Percentiles rank a stretch among this genome's conserved stretches.
These are phyloP conservation scores for Ophion ventricosus DNA, from an alignment of 2,888 invertebrate genomes.

Conservation along the genomic window DNA sequence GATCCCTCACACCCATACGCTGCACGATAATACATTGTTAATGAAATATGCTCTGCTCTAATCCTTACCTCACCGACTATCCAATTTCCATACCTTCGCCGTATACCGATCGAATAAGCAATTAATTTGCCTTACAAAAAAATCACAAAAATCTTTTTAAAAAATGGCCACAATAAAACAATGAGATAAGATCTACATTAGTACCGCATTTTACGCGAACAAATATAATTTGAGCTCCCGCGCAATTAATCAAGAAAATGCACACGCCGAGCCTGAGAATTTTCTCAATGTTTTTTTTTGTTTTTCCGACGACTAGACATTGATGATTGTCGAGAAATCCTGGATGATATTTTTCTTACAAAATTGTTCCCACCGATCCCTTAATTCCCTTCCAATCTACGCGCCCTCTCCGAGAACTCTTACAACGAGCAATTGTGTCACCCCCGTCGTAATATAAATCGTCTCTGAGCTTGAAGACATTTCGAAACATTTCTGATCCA, in stretches of 20 bases:
- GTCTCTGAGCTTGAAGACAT: constrained; percentile 17
- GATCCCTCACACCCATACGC: background rate
- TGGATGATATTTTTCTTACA: constrained; percentile 6
- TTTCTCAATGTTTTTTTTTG: background rate
- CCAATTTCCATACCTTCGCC: background rate
- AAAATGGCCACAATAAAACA: too few relatives aligned
- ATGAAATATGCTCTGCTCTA: background rate
- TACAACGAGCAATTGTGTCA: background rate
- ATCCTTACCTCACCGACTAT: background rate
- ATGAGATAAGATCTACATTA: too few relatives aligned
- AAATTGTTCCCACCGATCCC: constrained; percentile 22
- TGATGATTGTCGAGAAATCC: constrained; percentile 17
- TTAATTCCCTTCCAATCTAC: constrained; percentile 32
- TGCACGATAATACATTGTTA: background rate
- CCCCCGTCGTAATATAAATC: constrained; percentile 38
- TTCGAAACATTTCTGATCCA: constrained; percentile 15
- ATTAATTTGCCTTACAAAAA: background rate
- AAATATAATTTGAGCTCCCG: too few relatives aligned
- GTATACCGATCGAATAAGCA: background rate
- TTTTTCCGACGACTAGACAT: background rate
- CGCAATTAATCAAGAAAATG: background rate
- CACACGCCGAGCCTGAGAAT: background rate
- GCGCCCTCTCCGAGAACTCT: background rate
- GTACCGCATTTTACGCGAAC: too few relatives aligned
- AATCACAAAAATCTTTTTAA: too few relatives aligned